Conservation (phyloP, 1,140 invertebrate species). For the Cherax destructor region DNA sequence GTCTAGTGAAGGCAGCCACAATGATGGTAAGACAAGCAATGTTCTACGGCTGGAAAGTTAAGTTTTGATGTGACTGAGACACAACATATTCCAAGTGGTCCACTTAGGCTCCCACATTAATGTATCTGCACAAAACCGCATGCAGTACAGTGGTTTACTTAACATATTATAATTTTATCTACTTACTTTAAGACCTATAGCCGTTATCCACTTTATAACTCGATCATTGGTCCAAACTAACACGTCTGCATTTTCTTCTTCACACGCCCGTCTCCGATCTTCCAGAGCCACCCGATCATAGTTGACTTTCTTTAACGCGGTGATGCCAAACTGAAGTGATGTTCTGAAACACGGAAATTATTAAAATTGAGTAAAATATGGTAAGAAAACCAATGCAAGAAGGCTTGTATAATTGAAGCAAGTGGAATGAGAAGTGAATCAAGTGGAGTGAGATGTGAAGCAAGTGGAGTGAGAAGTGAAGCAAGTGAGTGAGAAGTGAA, state of each 20-base stretch:
- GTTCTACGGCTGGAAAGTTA: too few relatives aligned
- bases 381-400: background rate
- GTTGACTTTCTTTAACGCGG: slow-evolving; percentile 97
- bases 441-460: background rate
- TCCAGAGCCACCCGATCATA: slow-evolving; percentile 97
- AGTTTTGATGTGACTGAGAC: too few relatives aligned
- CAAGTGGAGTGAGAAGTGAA: too few relatives aligned
- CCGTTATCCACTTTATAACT: slow-evolving; percentile 95
- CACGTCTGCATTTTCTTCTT: slow-evolving; percentile 92
- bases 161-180: slow-evolving; percentile 21
- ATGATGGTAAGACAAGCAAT: too few relatives aligned
- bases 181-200: slow-evolving; percentile 92
- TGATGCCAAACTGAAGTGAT: slow-evolving; percentile 97
- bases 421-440: background rate
- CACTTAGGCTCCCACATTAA: too few relatives aligned
- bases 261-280: slow-evolving; percentile 88
- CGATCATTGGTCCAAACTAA: slow-evolving; percentile 99
- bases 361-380: background rate
- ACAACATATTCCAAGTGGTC: too few relatives aligned
- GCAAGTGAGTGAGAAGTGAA: too few relatives aligned
- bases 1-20: too few relatives aligned
- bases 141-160: background rate
- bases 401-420: background rate
- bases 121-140: too few relatives aligned
- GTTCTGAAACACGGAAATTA: slow-evolving; percentile 34